A percentile compares a stretch with the other conserved stretches of the same genome.
Evolutionary conservation across 1,140 invertebrate species (phyloP).

Genomic region (Trachelipus rathkii): DNA sequence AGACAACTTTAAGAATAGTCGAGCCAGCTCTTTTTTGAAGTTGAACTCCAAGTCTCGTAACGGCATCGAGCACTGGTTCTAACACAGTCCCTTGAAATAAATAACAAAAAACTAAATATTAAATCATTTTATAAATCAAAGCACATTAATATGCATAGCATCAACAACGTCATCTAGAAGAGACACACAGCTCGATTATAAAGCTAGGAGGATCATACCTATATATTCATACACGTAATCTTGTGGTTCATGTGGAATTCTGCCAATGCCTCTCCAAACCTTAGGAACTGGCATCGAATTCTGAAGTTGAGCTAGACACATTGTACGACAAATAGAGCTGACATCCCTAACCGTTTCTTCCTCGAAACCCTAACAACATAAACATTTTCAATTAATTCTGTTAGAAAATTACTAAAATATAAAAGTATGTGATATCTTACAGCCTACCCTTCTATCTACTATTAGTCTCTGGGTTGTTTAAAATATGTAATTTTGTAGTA

Average conservation of each 20-base stretch:
- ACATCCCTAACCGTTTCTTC: constrained; percentile 63
- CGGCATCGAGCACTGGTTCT: constrained; percentile 66
- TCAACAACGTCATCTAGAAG: too few species aligned
- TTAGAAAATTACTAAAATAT: too few species aligned
- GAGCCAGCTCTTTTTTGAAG: constrained; percentile 64
- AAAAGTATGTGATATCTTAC: too few species aligned
- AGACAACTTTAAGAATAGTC: constrained; percentile 71
- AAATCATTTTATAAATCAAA: constrained; percentile 34
- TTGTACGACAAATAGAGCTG: constrained; percentile 64
- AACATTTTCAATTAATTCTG: too few species aligned
- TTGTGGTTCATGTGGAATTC: constrained; percentile 52
- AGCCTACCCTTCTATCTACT: too few species aligned
- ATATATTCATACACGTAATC: constrained; percentile 62
- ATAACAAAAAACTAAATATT: constrained; percentile 33
- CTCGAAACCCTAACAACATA: constrained; percentile 50
- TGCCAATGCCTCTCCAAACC: constrained; percentile 59
- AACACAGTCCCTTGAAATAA: constrained; percentile 62
- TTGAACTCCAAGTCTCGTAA: constrained; percentile 52
- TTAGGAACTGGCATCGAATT: constrained; percentile 66
- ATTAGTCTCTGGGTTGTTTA: too few species aligned
- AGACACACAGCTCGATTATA: too few species aligned
- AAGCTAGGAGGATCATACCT: constrained; percentile 51
- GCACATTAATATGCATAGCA: too few species aligned
- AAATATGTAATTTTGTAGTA: too few species aligned
- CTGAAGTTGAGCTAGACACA: constrained; percentile 68